Base-by-base conservation (phyloP, 2,113 vertebrate species). In the Dascyllus trimaculatus region DNA sequence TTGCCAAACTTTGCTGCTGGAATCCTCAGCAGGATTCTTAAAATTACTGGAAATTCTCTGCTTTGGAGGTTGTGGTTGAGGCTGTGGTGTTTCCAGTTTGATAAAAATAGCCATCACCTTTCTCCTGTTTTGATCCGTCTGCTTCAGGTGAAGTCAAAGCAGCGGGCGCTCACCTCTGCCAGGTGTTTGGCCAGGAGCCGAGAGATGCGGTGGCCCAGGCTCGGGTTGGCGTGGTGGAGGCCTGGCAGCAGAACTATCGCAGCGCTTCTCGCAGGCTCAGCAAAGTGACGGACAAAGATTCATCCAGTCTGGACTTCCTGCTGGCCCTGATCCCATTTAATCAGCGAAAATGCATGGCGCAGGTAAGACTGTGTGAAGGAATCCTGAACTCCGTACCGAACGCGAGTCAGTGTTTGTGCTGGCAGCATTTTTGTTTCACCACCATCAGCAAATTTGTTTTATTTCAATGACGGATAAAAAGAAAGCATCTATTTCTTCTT, bases 221-320 rank as follows among this genome's bases (percentile, higher is more conserved):
- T 67, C 89, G 97, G 29, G 74, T 94, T 19, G 97, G 97, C 9
- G 91, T 98, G 80, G 92, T 98, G 54, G 93, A 92, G 71, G 91
- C 96, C 84, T 96, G 94, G 93, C 92, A 81, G 48, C 93, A 95
- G 64, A 95, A 94, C 0, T 22, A 91, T 76, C 19, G 63, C 2
- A 86, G 70, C 0, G 95, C 96, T 1, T 92, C 93, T 7, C 89
- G 21, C 43, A 91, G 94, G 0, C 93, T 99, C 78, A 95, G 96
- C 82, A 49, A 59, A 72, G 91, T 98, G 53, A 93, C 95, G 0
- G 94, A 95, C 74, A 95, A 81, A 18, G 95, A 97, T 35, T 56
- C 93, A 4, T 38, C 61, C 17, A 90, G 93, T 35, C 62, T 98
- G 56, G 74, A 81, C 10, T 96, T 96, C 79, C 91, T 99, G 32